These are phyloP conservation scores for Nymphicus hollandicus DNA, from an alignment of 2,113 vertebrate genomes.

Conservation along the genomic window DNA sequence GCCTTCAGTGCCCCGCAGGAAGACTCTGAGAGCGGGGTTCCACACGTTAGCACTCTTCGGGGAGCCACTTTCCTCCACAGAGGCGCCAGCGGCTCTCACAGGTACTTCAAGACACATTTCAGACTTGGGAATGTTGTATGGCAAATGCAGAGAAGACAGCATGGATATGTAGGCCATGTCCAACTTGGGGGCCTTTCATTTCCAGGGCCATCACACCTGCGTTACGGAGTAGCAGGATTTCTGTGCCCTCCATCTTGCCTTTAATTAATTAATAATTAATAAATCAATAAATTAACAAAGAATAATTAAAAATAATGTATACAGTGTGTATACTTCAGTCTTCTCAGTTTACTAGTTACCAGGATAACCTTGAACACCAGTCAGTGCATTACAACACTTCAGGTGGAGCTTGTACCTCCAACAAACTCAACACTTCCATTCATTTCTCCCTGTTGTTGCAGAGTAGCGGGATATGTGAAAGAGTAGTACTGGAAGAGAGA, in stretches of 20 bases:
- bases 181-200: background rate
- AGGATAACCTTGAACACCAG: background rate
- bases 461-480: rapidly evolving
- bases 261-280: background rate
- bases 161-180: rapidly evolving
- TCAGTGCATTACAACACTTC: background rate
- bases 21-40: rapidly evolving
- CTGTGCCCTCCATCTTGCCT: background rate
- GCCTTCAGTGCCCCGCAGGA: rapidly evolving
- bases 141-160: too few species aligned
- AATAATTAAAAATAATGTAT: background rate
- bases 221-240: background rate
- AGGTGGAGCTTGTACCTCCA: background rate
- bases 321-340: background rate
- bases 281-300: background rate
- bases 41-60: rapidly evolving
- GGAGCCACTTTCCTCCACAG: background rate
- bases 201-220: rapidly evolving
- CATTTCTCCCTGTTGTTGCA: background rate
- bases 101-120: background rate
- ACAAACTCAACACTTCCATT: background rate
- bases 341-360: background rate
- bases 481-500: background rate
- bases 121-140: rapidly evolving
- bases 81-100: background rate